Conservation (phyloP, 2,113 vertebrate species). For the Recurvirostra avosetta region DNA sequence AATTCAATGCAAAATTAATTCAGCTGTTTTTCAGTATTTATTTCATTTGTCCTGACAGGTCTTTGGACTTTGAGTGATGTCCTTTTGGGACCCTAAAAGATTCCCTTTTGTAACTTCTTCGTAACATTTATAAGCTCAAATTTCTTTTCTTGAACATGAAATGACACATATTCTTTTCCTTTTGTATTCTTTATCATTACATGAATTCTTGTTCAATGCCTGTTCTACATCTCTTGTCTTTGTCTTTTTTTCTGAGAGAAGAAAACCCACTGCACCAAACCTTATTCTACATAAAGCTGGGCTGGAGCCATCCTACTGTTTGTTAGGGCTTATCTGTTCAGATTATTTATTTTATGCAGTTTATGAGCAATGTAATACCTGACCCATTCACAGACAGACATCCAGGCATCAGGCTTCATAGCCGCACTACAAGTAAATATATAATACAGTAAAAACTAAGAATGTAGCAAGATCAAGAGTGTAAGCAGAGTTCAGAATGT, state of each 20-base stretch:
- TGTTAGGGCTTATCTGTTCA: neutral
- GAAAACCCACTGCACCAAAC: neutral
- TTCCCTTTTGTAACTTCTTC: neutral
- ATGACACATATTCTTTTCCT: neutral
- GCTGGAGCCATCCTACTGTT: neutral
- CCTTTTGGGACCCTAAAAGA: neutral
- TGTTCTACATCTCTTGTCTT: neutral
- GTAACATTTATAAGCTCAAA: neutral
- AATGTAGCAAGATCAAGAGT: neutral
- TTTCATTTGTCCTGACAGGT: neutral
- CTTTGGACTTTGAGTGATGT: neutral
- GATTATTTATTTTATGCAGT: constrained; percentile 2
- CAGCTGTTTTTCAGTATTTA: neutral
- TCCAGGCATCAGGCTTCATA: neutral
- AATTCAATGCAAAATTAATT: neutral
- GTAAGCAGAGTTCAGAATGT: neutral
- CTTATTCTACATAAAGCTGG: neutral
- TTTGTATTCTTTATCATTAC: neutral
- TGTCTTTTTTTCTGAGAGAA: neutral
- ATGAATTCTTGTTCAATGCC: neutral
- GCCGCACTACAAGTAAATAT: neutral
- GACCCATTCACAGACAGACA: neutral
- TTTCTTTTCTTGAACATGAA: neutral
- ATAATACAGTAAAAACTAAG: neutral
- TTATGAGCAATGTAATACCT: neutral